Base-by-base conservation (phyloP, 2,888 invertebrate species). In the Catocala nupta region DNA sequence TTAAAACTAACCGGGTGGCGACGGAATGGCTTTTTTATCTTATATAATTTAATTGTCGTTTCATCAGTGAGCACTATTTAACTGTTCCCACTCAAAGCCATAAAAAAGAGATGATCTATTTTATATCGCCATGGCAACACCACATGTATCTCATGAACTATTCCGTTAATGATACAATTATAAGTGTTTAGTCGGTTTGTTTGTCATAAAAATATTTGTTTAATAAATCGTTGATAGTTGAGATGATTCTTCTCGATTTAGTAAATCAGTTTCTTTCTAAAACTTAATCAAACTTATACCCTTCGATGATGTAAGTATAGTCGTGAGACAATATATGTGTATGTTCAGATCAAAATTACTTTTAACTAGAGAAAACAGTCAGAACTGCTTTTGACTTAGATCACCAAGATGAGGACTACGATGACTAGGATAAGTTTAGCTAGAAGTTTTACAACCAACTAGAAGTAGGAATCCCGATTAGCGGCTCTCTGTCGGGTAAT, bases 81-180 rank as follows among this genome's bases (percentile, higher is more conserved):
- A 65, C 55, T 60, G 55, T 44, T 53, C 42, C 55, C 51, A 62
- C 59, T 73, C 60, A 50, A 54, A 62, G 42, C 36, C 47, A 57
- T 74, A 70, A 70, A 66, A 73, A 71, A 39, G 45, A 33, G 13
- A 25, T 61, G 65, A 44, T 55, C 48, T 63, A 56, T 72, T 70
- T 74, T 48, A 60, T 72, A 62, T 47, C 63, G 12, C 34, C 52
- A 43, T 44, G 9, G 55, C 47, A 61, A 25, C 48, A 13, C 52
- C 73, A 71, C 62, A 70, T 74, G 70, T 67, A 6, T 5, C 48
- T 16, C 51, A 59, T 42, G 43, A 54, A 52, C 39, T 62, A 39
- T 50, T 10, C 25, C 51, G 59, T 43, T 62, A 52, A 56, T 45
- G 12, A 56, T 43, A 47, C 7, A 49, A 50, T 47, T 50, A 49